These are phyloP conservation scores for Drosophila fulvimacula DNA, from an alignment of 2,888 invertebrate species.

Conservation along the genomic window DNA sequence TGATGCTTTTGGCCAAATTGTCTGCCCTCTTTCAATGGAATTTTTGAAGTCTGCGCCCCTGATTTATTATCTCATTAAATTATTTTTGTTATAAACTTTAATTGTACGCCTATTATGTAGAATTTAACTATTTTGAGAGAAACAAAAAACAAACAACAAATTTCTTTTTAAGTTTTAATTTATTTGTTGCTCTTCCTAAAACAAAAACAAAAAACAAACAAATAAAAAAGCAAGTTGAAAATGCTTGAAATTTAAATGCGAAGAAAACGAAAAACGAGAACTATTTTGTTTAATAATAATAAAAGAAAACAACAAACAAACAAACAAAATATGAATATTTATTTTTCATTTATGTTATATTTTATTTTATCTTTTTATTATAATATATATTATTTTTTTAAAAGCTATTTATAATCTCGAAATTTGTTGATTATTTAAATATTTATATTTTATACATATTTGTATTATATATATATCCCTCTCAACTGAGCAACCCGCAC, in stretches of 20 bases:
- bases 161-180: constrained; percentile 77
- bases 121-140: constrained; percentile 56
- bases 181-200: constrained; percentile 81
- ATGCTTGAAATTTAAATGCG: constrained; percentile 68
- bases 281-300: constrained; percentile 77
- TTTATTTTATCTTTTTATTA: constrained; percentile 1
- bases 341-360: constrained; percentile 10
- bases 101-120: constrained; percentile 73
- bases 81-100: constrained; percentile 80
- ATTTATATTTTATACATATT: too few species aligned
- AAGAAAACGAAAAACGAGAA: constrained; percentile 59
- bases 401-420: not conserved
- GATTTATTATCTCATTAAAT: constrained; percentile 81
- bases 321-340: constrained; percentile 51
- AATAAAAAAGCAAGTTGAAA: constrained; percentile 51
- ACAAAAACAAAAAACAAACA: constrained; percentile 25
- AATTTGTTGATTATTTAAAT: not conserved
- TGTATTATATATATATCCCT: not conserved
- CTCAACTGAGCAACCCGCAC: constrained; percentile 16
- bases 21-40: constrained; percentile 62
- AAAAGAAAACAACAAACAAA: not conserved
- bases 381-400: not conserved
- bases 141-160: constrained; percentile 37
- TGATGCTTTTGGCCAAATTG: constrained; percentile 41
- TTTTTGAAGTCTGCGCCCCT: constrained; percentile 80